Evolutionary conservation across 2,888 invertebrate species (phyloP).

Genomic region (Odontomyia ornata): DNA sequence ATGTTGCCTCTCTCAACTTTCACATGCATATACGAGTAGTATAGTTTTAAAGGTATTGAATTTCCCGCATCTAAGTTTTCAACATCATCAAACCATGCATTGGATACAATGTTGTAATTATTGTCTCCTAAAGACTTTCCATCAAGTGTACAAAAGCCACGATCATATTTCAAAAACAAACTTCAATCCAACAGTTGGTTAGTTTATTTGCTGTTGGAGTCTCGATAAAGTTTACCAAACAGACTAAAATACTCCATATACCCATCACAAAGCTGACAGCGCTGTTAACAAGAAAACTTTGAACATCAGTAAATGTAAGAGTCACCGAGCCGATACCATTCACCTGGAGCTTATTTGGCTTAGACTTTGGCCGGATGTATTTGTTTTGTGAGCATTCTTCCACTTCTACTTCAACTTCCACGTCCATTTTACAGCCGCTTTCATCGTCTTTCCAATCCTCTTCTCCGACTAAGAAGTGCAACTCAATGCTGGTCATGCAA

Average conservation of each 20-base stretch:
- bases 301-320: slow-evolving; percentile 19
- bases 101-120: no score
- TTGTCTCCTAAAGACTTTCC: no score
- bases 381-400: slow-evolving; percentile 22
- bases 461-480: not conserved
- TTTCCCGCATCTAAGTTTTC: no score
- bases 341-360: slow-evolving; percentile 37
- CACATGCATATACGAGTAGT: no score
- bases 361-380: slow-evolving; percentile 26
- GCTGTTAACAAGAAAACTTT: slow-evolving; percentile 47
- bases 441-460: not conserved
- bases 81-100: no score
- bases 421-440: no score
- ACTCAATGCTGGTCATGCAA: slow-evolving; percentile 12
- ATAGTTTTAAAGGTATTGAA: no score
- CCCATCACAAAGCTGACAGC: slow-evolving; percentile 37
- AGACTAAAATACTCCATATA: not conserved
- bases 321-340: slow-evolving; percentile 29
- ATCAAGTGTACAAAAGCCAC: not conserved
- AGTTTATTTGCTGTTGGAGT: not conserved
- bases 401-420: not conserved
- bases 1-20: no score
- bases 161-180: not conserved
- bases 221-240: not conserved
- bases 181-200: not conserved